phyloP scores from a whole-genome alignment of 2,888 invertebrate genomes.

The Nephrotoma guestfalica region DNA sequence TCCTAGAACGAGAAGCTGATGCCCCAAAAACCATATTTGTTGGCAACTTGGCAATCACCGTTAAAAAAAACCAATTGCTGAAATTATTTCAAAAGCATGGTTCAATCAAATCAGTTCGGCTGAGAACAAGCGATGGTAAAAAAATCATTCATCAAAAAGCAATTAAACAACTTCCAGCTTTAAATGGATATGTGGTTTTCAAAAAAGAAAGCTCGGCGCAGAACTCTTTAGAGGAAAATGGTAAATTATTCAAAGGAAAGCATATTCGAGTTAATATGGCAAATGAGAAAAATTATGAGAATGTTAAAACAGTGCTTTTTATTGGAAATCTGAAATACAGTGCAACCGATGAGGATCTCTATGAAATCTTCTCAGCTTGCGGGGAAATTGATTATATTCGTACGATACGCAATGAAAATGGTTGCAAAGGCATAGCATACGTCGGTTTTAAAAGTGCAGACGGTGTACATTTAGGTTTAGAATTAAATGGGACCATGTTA shows the following conservation, averaged over 20 bases:
- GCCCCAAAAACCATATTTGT: conserved; percentile 23
- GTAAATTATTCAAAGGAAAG: conserved; percentile 22
- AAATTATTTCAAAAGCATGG: conserved; percentile 21
- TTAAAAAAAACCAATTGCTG: conserved; percentile 24
- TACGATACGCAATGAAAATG: conserved; percentile 23
- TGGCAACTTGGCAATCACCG: conserved; percentile 28
- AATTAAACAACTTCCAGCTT: conserved; percentile 19
- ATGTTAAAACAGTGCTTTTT: conserved; percentile 23
- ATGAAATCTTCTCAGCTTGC: conserved; percentile 27
- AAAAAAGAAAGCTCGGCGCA: conserved; percentile 18
- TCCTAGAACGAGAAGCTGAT: neutral
- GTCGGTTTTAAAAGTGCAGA: conserved; percentile 27
- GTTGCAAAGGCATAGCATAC: conserved; percentile 26
- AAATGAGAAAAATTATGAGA: conserved; percentile 4
- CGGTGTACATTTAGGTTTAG: conserved; percentile 26
- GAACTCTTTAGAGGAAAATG: conserved; percentile 23
- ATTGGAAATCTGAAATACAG: conserved; percentile 30
- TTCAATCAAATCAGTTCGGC: conserved; percentile 20
- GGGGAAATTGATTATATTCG: conserved; percentile 30
- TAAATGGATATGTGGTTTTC: conserved; percentile 27
- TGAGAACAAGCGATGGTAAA: conserved; percentile 25
- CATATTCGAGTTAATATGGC: conserved; percentile 24
- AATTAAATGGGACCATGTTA: conserved; percentile 26
- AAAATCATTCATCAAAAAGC: conserved; percentile 22
- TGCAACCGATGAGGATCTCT: conserved; percentile 27